Percentiles rank a stretch among this genome's conserved stretches.
Conservation (phyloP, 1,140 invertebrate species). For the Eriosoma lanigerum region DNA sequence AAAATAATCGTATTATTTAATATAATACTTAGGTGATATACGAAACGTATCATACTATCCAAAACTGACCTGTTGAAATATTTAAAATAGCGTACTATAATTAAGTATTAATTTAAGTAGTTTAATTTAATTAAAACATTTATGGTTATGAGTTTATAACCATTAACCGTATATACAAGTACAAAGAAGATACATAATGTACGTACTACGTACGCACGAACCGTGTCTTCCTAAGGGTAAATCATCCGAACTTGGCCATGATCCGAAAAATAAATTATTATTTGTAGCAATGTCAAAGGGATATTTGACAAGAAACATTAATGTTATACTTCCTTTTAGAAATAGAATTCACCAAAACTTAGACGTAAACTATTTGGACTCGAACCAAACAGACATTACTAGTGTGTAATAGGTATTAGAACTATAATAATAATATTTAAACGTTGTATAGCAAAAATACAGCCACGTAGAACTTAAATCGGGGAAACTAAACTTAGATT, state of each 20-base stretch:
- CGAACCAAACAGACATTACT: neutral
- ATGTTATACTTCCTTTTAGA: slow-evolving; percentile 22
- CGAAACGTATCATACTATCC: too few relatives aligned
- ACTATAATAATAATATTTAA: neutral
- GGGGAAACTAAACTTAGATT: too few relatives aligned
- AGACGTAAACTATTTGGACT: slow-evolving; percentile 6
- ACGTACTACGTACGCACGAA: neutral
- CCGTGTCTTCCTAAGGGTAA: neutral
- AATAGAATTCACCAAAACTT: slow-evolving; percentile 34
- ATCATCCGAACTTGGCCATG: slow-evolving; percentile 12
- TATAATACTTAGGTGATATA: too few relatives aligned
- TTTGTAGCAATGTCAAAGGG: slow-evolving; percentile 9
- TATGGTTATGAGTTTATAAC: neutral
- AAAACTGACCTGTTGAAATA: too few relatives aligned
- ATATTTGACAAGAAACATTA: slow-evolving; percentile 11
- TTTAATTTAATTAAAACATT: neutral
- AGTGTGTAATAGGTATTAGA: too few relatives aligned
- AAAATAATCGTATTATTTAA: too few relatives aligned
- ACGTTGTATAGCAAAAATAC: too few relatives aligned
- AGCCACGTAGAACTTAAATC: too few relatives aligned
- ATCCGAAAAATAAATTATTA: slow-evolving; percentile 8
- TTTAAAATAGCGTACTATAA: neutral
- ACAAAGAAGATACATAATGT: neutral
- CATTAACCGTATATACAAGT: neutral
- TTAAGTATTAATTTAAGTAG: neutral